Conservation (phyloP, 1,140 invertebrate species). For the Platyscapa corneri region DNA sequence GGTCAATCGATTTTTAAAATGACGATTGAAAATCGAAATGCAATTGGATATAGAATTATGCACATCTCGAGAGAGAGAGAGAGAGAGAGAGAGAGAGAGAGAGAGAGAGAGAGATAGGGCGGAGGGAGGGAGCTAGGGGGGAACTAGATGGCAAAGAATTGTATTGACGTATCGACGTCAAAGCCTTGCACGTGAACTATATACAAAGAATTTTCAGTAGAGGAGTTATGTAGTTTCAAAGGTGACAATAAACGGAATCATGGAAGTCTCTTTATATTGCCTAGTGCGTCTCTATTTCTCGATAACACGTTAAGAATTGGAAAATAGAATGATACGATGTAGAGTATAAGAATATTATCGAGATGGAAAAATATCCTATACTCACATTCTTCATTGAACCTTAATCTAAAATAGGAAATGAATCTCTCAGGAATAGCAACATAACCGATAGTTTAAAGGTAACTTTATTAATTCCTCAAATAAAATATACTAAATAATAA, state of each 20-base stretch:
- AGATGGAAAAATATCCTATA: not conserved
- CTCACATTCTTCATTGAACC: not conserved
- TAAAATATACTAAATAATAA: too few species aligned
- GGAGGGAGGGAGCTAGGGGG: too few species aligned
- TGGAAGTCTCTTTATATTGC: not conserved
- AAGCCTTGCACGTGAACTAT: not conserved
- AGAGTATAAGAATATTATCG: not conserved
- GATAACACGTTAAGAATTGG: conserved; percentile 17
- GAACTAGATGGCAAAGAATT: not conserved
- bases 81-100: not conserved
- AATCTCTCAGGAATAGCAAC: not conserved
- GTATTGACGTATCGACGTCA: conserved; percentile 20
- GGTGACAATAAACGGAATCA: conserved; percentile 7
- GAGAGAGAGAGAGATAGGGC: too few species aligned
- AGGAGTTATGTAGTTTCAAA: not conserved
- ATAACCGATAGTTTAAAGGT: too few species aligned
- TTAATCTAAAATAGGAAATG: not conserved
- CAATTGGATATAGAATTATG: not conserved
- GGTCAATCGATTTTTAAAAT: not conserved
- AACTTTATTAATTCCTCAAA: too few species aligned
- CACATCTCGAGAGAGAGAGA: not conserved
- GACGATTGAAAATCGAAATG: not conserved
- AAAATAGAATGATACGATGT: not conserved
- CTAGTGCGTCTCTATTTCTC: not conserved
- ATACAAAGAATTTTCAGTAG: not conserved